Evolutionary conservation across 2,888 invertebrate genomes (phyloP), one percentile per base, ranked within the genome.

Genomic region (Melanchra persicariae): DNA sequence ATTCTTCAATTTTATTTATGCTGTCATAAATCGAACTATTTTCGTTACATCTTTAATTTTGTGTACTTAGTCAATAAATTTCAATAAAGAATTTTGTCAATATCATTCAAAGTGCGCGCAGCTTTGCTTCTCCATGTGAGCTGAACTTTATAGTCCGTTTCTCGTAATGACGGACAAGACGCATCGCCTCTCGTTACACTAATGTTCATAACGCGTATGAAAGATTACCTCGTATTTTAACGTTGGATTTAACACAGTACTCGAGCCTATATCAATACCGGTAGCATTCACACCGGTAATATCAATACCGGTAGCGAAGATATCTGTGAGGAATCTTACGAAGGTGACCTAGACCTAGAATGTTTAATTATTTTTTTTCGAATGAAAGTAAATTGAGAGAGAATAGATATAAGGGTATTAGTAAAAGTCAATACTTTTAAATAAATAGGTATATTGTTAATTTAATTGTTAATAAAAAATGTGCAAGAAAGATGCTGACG

Each of bases 181-280:
- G 57, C 55, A 80, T 77, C 37, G 55, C n/a, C 22, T 51, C 78
- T 66, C 51, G 59, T 77, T 77, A 51, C 37, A 54, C 54, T 78
- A 65, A 79, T 66, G 65, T 66, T 62, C 70, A 64, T 68, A 59
- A n/a, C 22, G 59, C 26, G 10, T 58, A 76, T 70, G 78, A 81
- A 51, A 62, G 62, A 78, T 81, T 43, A 58, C 54, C 54, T 49
- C 15, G 30, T 51, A n/a, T 30, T 40, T 34, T 26, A 60, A 34
- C 60, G 59, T 61, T 7, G 12, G 61, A 40, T 49, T 54, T 58
- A 62, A 47, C 63, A 55, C 51, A 60, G 47, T 30, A 34, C 19
- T 49, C 19, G 40, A 7, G 26, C 55, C 26, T 78, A 24, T 45
- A 24, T 49, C 59, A 54, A 70, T 70, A 77, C 51, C 40, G 37